Base-by-base conservation (phyloP, 2,888 invertebrate genomes). In the Hypena proboscidalis region DNA sequence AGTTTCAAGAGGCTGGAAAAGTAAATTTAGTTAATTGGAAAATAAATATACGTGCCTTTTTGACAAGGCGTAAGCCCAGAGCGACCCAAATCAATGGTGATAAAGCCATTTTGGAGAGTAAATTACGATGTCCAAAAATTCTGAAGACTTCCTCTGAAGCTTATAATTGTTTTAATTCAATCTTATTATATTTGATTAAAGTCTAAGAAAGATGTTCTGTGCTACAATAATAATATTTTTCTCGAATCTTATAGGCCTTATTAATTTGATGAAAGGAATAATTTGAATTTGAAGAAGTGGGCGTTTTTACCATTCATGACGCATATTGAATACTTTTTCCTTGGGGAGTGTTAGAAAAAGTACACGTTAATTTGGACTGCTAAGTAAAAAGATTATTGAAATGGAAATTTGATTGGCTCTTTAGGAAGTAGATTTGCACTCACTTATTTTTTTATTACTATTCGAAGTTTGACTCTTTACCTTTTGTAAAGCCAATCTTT, bases 241-340 rank as follows among this genome's bases (percentile, higher is more conserved):
- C 46, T 57, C 31, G 47, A 67, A 67, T 70, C 43, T 61, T 65
- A 65, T 62, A 63, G 45, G 68, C 63, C 67, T 63, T 52, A 64
- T n/a, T n/a, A n/a, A n/a, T 63, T 71, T 63, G 54, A 64, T 57
- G 64, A 60, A 74, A 69, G 51, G 67, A 62, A 69, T 68, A 73
- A 79, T 78, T 76, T 71, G 70, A 68, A 80, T 77, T n/a, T 58
- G 61, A 57, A 67, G 65, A 56, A 59, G 54, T 42, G 55, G 58
- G 58, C 59, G 56, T 43, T 46, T 57, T 64, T n/a, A 53, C 66
- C 68, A 77, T 77, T 70, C 68, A 71, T 55, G 62, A 48, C 52
- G 58, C 64, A 70, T 76, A 70, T 70, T 70, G 66, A 43, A 52
- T 58, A 55, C 59, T 56, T 67, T 58, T 61, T 55, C 44, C 55